Conservation (phyloP, 2,797 vertebrate species). For the Thripadectes ignobilis region DNA sequence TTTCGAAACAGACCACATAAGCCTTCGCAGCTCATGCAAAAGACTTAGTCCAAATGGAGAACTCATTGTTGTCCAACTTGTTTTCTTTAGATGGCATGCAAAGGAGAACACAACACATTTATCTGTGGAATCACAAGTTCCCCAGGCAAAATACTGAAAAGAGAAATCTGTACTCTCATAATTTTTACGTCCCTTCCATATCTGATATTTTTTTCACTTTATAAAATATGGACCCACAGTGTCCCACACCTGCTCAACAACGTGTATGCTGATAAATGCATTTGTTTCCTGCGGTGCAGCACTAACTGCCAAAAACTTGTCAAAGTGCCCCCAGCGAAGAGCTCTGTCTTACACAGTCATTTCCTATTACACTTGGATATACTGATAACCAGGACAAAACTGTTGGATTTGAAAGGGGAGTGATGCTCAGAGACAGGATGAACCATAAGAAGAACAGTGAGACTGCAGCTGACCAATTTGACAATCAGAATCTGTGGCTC, state of each 20-base stretch:
- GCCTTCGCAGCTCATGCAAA: background rate
- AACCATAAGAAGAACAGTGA: background rate
- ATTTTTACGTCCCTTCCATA: background rate
- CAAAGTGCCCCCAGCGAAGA: background rate
- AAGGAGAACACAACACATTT: background rate
- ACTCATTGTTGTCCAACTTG: background rate
- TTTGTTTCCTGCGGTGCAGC: background rate
- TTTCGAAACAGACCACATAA: background rate
- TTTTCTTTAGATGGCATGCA: background rate
- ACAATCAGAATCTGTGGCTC: background rate
- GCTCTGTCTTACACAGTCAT: background rate
- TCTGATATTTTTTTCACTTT: background rate
- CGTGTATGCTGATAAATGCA: fast-evolving
- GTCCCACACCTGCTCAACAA: too few relatives aligned
- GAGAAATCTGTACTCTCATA: background rate
- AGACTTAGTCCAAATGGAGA: background rate
- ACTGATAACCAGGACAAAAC: background rate
- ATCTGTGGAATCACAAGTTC: background rate
- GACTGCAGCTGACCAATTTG: background rate
- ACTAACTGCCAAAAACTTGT: background rate
- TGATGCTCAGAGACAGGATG: background rate
- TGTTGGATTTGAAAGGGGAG: background rate
- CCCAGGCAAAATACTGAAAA: background rate
- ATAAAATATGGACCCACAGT: background rate
- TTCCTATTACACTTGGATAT: background rate